Evolutionary conservation across 2,888 invertebrate species (phyloP), one percentile per base, ranked within the genome.

Genomic region (Pimpla rufipes): DNA sequence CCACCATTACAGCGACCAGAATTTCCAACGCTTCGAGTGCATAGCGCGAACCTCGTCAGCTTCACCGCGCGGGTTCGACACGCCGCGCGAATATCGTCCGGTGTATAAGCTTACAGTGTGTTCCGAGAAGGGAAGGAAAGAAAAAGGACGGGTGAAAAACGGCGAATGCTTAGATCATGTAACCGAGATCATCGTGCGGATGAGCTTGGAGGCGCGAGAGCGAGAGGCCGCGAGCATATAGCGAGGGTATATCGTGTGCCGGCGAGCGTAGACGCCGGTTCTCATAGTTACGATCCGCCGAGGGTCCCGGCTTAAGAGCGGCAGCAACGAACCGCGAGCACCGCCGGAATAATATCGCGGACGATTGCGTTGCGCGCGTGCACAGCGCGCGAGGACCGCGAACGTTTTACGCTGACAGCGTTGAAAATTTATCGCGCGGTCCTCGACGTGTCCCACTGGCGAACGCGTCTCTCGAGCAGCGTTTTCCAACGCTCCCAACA

Each of bases 401-500:
- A 66, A 70, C 74, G 79, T 66, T 84, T 84, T 75, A 57, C 70
- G 85, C 85, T 86, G 85, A 86, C 85, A 76, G 50, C 73, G 81
- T 45, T 50, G 79, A 83, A 83, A 83, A 81, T 83, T 77, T 77
- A 86, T 83, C 83, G 11, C 77, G 57, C 47, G 70, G 75, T 52
- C 70, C 64, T 59, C 13, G 57, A 5, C 29, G 62, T 59, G 42
- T 57, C 50, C 18, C 29, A 13, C 40, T 64, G n/a, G 40, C 57
- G 11, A 37, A 29, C 18, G 35, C n/a, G n/a, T n/a, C n/a, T 45
- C 50, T 35, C n/a, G 29, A 81, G 50, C 18, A 13, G 37, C 59
- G 74, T 52, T 78, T 77, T 70, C 73, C 35, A 64, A 73, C 66
- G 10, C 55, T n/a, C 23, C 21, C 52, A 29, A 42, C 29, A 5